Conservation (phyloP, 2,113 vertebrate genomes). For the Ammodytes dubius region DNA sequence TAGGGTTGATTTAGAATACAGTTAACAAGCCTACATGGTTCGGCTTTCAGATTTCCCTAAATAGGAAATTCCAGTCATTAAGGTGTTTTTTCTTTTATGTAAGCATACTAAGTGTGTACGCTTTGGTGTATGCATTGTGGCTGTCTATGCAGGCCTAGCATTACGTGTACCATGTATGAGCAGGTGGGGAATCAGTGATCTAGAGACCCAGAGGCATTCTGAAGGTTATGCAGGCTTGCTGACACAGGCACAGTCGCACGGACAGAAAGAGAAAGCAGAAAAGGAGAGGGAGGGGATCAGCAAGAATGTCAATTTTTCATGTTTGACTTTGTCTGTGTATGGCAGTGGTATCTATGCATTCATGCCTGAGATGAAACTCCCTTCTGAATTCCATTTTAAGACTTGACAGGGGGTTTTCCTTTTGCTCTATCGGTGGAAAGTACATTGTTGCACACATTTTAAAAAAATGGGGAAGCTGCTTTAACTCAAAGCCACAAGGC, state of each 20-base stretch:
- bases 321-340: background rate
- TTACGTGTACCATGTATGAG: background rate
- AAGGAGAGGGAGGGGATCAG: background rate
- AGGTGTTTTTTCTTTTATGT: background rate
- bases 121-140: background rate
- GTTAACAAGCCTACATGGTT: background rate
- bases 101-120: background rate
- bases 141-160: background rate
- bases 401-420: constrained; percentile 36
- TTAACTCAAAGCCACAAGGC: background rate
- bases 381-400: background rate
- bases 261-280: constrained; percentile 25
- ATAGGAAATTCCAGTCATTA: background rate
- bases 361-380: background rate
- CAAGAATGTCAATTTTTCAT: background rate
- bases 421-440: constrained; percentile 42
- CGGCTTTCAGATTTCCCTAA: background rate
- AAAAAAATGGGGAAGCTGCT: constrained; percentile 39
- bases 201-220: constrained; percentile 17
- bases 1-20: background rate
- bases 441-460: background rate
- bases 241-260: constrained; percentile 11
- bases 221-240: constrained; percentile 41
- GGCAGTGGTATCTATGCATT: background rate
- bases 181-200: constrained; percentile 22